Evolutionary conservation across 2,888 invertebrate genomes (phyloP).

Genomic region (Micoletzkya japonica): DNA sequence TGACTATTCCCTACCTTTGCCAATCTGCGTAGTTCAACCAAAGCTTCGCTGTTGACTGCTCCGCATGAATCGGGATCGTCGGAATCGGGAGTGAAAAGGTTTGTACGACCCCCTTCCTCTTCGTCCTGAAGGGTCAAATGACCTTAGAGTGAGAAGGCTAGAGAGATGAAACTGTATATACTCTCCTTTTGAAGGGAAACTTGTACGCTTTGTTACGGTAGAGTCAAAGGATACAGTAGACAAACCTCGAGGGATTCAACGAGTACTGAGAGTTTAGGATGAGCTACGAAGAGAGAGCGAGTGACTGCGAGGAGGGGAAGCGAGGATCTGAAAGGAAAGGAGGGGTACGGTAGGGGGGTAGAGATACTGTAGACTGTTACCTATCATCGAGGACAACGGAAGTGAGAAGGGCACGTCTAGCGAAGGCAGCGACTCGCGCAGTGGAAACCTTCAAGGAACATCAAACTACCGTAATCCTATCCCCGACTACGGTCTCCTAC

Average conservation of each 20-base stretch:
- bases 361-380: no score
- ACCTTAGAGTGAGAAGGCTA: no score
- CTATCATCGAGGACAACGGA: conserved; percentile 50
- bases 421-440: conserved; percentile 57
- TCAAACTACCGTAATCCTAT: no score
- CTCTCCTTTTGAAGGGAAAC: no score
- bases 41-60: conserved; percentile 45
- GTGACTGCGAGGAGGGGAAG: conserved; percentile 50
- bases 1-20: conserved; percentile 41
- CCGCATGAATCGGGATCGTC: conserved; percentile 59
- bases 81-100: conserved; percentile 49
- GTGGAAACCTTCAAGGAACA: conserved; percentile 46
- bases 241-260: conserved; percentile 50
- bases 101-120: conserved; percentile 15
- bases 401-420: conserved; percentile 52
- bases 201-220: no score
- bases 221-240: background rate
- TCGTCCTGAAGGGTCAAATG: no score
- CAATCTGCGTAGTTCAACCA: conserved; percentile 49
- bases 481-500: no score
- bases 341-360: no score
- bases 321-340: conserved; percentile 35
- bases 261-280: conserved; percentile 50
- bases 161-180: no score
- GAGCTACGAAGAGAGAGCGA: conserved; percentile 45